Evolutionary conservation across 1,140 invertebrate species (phyloP), one percentile per base, ranked within the genome.

Genomic region (Cydia amplana): DNA sequence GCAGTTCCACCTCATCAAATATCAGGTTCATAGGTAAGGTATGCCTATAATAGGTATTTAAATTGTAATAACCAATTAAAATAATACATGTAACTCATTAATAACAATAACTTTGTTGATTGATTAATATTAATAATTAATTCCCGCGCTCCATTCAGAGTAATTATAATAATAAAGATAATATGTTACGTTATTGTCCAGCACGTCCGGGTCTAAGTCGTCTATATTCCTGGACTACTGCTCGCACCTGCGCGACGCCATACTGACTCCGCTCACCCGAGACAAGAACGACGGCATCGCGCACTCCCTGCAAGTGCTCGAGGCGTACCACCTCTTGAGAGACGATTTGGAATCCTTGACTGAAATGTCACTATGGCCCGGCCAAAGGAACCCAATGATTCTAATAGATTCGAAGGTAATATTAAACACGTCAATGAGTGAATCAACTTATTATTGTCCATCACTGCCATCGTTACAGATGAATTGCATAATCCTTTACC

Each of bases 331-430:
- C 90, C 93, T 99, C 51, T 88, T 98, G 28, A 95, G 97, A 79
- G 98, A 99, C 82, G 98, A 99, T 90, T 93, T 98, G 80, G 98
- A 99, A 79, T 97, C 96, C 16, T 92, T 99, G 10, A 91, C 96
- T 12, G 98, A 99, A 87, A 83, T 99, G 16, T 95, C 96, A 1
- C 82, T 95, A n/a, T 99, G 98, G 98, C 95, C 97, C 0, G 95
- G 95, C 75, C 94, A 95, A 78, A 94, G 94, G 78, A 96, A 98
- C 88, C 95, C 95, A 0, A 95, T 97, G 93, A 94, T 95, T 76
- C 90, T 94, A 74, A 93, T 99, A 40, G 96, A 97, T 80, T 94
- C 96, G 7, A 98, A 98, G 93, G 96, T 97, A 86, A 82, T 32
- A 63, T 32, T 75, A 14, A 43, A 20, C 46, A 18, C 16, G 51